These are phyloP conservation scores for Pegoplata infirma DNA, from an alignment of 2,888 invertebrate genomes.

Conservation along the genomic window DNA sequence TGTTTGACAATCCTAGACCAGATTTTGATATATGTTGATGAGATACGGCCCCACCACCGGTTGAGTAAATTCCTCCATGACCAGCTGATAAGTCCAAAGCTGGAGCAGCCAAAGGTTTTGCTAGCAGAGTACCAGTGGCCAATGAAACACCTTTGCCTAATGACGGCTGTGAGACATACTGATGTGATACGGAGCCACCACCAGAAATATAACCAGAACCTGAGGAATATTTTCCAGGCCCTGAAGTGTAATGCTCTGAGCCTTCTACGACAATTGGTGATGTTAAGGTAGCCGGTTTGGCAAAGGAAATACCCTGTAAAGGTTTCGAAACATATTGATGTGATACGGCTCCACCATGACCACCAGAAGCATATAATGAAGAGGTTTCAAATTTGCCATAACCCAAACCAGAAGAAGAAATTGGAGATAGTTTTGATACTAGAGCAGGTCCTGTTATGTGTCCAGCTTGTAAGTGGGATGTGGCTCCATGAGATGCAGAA, in stretches of 20 bases:
- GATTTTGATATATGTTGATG: slow-evolving; percentile 67
- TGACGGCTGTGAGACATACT: slow-evolving; percentile 55
- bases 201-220: slow-evolving; percentile 66
- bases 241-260: slow-evolving; percentile 35
- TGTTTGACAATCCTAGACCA: slow-evolving; percentile 33
- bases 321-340: slow-evolving; percentile 68
- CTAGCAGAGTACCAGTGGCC: slow-evolving; percentile 65
- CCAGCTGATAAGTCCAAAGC: slow-evolving; percentile 59
- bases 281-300: slow-evolving; percentile 27
- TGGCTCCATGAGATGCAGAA: slow-evolving; percentile 47
- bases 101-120: slow-evolving; percentile 27
- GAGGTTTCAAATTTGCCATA: too few relatives aligned
- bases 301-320: slow-evolving; percentile 17
- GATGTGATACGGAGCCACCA: slow-evolving; percentile 52
- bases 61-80: slow-evolving; percentile 46
- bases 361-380: slow-evolving; percentile 14
- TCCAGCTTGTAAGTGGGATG: slow-evolving; percentile 58
- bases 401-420: slow-evolving; percentile 59
- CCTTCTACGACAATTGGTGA: slow-evolving; percentile 52
- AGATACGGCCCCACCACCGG: slow-evolving; percentile 56
- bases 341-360: slow-evolving; percentile 64
- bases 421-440: slow-evolving; percentile 1
- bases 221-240: slow-evolving; percentile 38
- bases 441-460: slow-evolving; percentile 29
- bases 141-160: slow-evolving; percentile 40